Conservation (phyloP, 2,888 invertebrate species). For the Mallateleia sp. region DNA sequence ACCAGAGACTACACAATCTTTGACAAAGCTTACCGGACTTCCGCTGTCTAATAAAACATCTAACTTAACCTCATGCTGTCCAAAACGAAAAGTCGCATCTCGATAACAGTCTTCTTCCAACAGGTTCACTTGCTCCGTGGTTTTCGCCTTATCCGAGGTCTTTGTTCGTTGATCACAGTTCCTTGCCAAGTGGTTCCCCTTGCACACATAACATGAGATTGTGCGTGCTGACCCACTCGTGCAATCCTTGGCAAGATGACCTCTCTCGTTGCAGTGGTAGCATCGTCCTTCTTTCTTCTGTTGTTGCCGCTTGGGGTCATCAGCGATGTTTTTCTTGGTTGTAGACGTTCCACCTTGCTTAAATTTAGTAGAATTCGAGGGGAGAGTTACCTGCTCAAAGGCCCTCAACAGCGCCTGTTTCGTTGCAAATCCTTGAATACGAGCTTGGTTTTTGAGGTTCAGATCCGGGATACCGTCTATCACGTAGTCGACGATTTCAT, state of each 20-base stretch:
- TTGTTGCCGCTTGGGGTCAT: too few species aligned
- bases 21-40: constrained; percentile 27
- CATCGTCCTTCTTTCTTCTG: background rate
- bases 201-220: background rate
- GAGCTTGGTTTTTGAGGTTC: background rate
- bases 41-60: constrained; percentile 13
- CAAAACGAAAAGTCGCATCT: background rate
- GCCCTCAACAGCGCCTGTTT: background rate
- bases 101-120: background rate
- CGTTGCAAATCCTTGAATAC: background rate
- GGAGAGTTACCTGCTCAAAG: background rate
- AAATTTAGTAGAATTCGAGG: too few species aligned
- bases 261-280: background rate
- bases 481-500: background rate
- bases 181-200: background rate
- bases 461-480: background rate
- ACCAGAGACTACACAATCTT: constrained; percentile 17
- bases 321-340: too few species aligned
- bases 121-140: background rate
- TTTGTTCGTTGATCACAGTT: background rate
- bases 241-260: background rate
- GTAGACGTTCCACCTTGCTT: too few species aligned
- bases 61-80: background rate
- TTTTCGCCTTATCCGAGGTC: background rate
- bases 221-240: too few species aligned